A percentile compares a stretch with the other conserved stretches of the same genome.
These are phyloP conservation scores for Dendrolimus kikuchii DNA, from an alignment of 1,140 invertebrate species.

Conservation along the genomic window DNA sequence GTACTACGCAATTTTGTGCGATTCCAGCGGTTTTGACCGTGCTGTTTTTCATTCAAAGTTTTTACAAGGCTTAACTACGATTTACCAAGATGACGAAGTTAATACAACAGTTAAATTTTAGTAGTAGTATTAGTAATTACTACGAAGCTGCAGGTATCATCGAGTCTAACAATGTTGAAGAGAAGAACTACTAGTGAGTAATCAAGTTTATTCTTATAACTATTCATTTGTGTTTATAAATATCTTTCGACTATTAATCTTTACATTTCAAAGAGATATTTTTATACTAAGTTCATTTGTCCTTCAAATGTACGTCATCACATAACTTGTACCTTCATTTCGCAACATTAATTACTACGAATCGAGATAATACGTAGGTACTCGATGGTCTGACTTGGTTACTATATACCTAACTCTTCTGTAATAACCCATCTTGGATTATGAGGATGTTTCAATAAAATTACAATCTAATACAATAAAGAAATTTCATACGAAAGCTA, in stretches of 20 bases:
- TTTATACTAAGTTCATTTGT: slow-evolving; percentile 5
- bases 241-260: too few relatives aligned
- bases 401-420: too few relatives aligned
- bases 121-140: slow-evolving; percentile 63
- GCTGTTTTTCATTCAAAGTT: slow-evolving; percentile 45
- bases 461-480: too few relatives aligned
- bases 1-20: slow-evolving; percentile 40
- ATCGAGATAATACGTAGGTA: too few relatives aligned
- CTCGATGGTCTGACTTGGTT: too few relatives aligned
- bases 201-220: slow-evolving; percentile 7
- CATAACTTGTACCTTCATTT: slow-evolving; percentile 14
- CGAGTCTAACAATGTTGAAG: slow-evolving; percentile 23
- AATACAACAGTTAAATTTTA: slow-evolving; percentile 68
- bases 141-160: slow-evolving; percentile 45
- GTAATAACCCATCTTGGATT: too few relatives aligned
- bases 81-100: slow-evolving; percentile 65
- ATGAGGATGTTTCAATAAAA: too few relatives aligned
- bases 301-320: slow-evolving; percentile 22
- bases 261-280: too few relatives aligned
- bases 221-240: neutral
- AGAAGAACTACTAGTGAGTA: slow-evolving; percentile 51
- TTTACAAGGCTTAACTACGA: slow-evolving; percentile 61
- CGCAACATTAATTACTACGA: slow-evolving; percentile 3
- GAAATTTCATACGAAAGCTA: too few relatives aligned
- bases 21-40: slow-evolving; percentile 48